Evolutionary conservation across 2,888 invertebrate genomes (phyloP).

Genomic region (Busseola fusca): DNA sequence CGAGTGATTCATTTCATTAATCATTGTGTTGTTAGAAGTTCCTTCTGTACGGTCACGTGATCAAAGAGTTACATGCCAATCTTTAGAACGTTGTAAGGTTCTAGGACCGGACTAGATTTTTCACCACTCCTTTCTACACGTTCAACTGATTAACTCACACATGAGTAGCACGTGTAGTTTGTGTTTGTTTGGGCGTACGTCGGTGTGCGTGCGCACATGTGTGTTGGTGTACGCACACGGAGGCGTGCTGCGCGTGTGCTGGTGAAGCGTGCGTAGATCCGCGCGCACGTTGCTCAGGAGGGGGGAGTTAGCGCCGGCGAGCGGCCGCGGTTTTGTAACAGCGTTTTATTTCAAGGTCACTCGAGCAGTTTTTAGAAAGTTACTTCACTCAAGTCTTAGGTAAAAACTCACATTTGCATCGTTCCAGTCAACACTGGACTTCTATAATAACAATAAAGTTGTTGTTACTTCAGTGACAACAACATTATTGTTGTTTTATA

Average conservation of each 20-base stretch:
- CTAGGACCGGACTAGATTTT: slow-evolving; percentile 78
- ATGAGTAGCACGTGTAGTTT: slow-evolving; percentile 57
- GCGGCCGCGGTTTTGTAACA: slow-evolving; percentile 88
- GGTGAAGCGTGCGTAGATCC: slow-evolving; percentile 79
- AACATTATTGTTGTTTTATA: slow-evolving; percentile 43
- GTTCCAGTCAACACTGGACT: slow-evolving; percentile 45
- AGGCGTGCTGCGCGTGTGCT: slow-evolving; percentile 69
- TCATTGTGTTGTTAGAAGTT: slow-evolving; percentile 58
- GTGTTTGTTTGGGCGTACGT: slow-evolving; percentile 66
- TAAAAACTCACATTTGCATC: slow-evolving; percentile 75
- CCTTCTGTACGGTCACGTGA: slow-evolving; percentile 48
- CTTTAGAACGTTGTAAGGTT: slow-evolving; percentile 67
- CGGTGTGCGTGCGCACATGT: slow-evolving; percentile 66
- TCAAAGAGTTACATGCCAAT: slow-evolving; percentile 61
- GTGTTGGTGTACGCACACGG: slow-evolving; percentile 71
- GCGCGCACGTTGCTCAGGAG: slow-evolving; percentile 75
- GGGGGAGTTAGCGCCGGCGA: slow-evolving; percentile 82
- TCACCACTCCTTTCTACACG: slow-evolving; percentile 82
- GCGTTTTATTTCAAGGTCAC: slow-evolving; percentile 89
- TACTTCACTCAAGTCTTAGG: slow-evolving; percentile 82
- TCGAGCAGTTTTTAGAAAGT: slow-evolving; percentile 89
- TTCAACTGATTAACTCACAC: slow-evolving; percentile 67
- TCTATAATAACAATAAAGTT: too few species aligned
- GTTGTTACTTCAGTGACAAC: slow-evolving; percentile 18
- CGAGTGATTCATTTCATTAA: slow-evolving; percentile 66